phyloP scores from a whole-genome alignment of 1,140 invertebrate genomes.

The Hylaeus anthracinus region DNA sequence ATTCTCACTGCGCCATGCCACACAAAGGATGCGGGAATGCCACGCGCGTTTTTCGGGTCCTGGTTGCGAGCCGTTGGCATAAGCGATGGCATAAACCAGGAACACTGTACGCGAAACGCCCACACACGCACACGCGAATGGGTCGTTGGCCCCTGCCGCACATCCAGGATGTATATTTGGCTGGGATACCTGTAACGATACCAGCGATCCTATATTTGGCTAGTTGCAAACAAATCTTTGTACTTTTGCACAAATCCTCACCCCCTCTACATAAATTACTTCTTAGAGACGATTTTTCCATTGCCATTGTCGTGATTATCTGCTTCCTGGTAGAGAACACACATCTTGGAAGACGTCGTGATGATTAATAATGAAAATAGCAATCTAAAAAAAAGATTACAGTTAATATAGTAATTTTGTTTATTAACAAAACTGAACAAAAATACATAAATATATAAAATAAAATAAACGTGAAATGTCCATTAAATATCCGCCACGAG shows the following conservation, averaged over 20 bases:
- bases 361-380: too few species aligned
- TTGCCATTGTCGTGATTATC: neutral
- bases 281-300: neutral
- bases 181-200: slow-evolving; percentile 43
- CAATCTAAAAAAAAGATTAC: too few species aligned
- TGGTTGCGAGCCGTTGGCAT: slow-evolving; percentile 19
- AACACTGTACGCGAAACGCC: slow-evolving; percentile 64
- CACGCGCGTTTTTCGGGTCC: slow-evolving; percentile 38
- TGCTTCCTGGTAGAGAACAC: too few species aligned
- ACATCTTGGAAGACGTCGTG: too few species aligned
- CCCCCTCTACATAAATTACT: neutral
- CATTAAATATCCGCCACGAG: too few species aligned
- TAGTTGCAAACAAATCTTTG: slow-evolving; percentile 34
- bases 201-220: slow-evolving; percentile 37
- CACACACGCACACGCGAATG: slow-evolving; percentile 54
- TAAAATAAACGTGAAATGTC: too few species aligned
- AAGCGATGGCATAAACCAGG: slow-evolving; percentile 40
- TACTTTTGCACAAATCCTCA: neutral
- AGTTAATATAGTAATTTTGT: too few species aligned
- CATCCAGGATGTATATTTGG: slow-evolving; percentile 44
- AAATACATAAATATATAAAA: too few species aligned
- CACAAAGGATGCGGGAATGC: slow-evolving; percentile 27
- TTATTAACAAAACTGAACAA: too few species aligned
- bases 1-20: slow-evolving; percentile 23
- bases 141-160: slow-evolving; percentile 69